Base-by-base conservation (phyloP, 2,113 vertebrate genomes). In the Grammomys dolichurus region DNA sequence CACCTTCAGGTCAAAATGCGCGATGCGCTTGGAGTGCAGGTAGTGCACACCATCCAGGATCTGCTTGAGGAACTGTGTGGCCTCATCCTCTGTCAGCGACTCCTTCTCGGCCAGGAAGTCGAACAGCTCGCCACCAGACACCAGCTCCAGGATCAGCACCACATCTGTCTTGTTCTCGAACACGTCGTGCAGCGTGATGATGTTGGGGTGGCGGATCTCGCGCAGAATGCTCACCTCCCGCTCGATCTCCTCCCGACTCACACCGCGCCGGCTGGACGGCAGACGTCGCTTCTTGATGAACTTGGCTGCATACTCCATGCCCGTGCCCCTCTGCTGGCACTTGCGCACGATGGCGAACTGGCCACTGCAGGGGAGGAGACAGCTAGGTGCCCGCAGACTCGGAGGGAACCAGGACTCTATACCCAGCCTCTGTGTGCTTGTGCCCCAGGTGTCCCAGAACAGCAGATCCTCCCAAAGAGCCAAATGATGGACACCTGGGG, bases 81-180 rank as follows among this genome's bases (percentile, higher is more conserved):
- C 99, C 97, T 99, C 99, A 60, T 99, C 99, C 98, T 99, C 99
- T 0, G 99, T 99, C 98, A 99, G 98, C 0, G 99, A 99, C 60
- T 99, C 99, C 98, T 99, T 99, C 98, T 99, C 99, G 0, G 99
- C 99, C 98, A 99, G 98, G 97, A 99, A 99, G 96, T 99, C 99
- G 0, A 99, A 99, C 67, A 99, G 99, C 98, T 99, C 99, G 0
- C 99, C 99, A 0, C 99, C 99, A 0, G 99, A 99, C 86, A 99
- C 99, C 97, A 99, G 98, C 98, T 99, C 99, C 94, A 99, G 99
- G 98, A 99, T 99, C 78, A 99, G 99, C 97, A 99, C 99, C 97
- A 99, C 99, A 0, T 99, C 99, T 0, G 99, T 99, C 98, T 99
- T 99, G 98, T 99, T 99, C 98, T 99, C 99, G 0, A 99, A 99